Base-by-base conservation (phyloP, 1,140 invertebrate genomes). In the Drosophila elegans region DNA sequence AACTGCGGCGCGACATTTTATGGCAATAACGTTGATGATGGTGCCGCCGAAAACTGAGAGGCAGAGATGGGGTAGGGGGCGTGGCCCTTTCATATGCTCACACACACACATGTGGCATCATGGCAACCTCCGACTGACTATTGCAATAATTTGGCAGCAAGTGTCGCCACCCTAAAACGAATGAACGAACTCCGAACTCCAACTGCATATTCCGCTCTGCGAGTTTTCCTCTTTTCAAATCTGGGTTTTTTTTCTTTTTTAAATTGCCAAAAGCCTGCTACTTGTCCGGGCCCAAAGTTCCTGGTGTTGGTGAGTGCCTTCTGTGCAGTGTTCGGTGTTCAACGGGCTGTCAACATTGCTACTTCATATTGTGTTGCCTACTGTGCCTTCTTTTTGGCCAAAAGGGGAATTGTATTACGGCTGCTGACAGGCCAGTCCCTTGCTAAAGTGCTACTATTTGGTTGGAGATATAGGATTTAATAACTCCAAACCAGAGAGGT, bases 101-200 rank as follows among this genome's bases (percentile, higher is more conserved):
- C 36, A 53, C 46, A 67, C 77, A 80, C 77, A 80, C 44, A 75
- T 69, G 71, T 29, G 46, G 59, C 42, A 38, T 72, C 76, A 57
- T 74, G 68, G 69, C 72, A 67, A 67, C 72, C 60, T 59, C 27
- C 54, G 68, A 68, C 74, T 76, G 68, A 74, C 69, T 76, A 83
- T 49, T 67, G 75, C 80, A 83, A 80, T 74, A 80, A 78, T 78
- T 86, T 81, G 82, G 82, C 74, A 85, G 78, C 82, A 86, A 84
- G 66, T 85, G 80, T 52, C 60, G 73, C 62, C 27, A 32, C 53
- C 46, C 39, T 51, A 46, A 21, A 66, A 48, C 60, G 46, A 68
- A 52, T 52, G 44, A 39, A 49, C 51, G 27, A 69, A 69, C 67
- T 71, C 21, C 25, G 49, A 55, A 34, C 49, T 55, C 12, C 51